Base-by-base conservation (phyloP, 1,140 invertebrate species). In the Bombus waltoni region DNA sequence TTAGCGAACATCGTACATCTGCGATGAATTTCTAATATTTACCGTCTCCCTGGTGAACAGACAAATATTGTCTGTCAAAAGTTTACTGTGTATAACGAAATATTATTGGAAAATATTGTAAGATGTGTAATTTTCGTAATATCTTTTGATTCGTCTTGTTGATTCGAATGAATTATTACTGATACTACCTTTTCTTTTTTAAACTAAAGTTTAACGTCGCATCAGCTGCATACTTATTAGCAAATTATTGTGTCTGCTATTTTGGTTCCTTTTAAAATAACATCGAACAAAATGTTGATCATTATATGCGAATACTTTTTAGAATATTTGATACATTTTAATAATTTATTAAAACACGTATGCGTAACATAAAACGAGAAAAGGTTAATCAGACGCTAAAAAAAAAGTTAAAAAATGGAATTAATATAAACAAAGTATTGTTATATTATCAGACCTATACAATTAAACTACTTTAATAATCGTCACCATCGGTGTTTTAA, bases 1-100 rank as follows among this genome's bases (percentile, higher is more conserved):
- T 62, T 81, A 35, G 62, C 32, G 18, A 4, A 72, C 25, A 65
- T 35, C 8, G 42, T 78, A 44, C 44, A 35, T 47, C 1, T 47
- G 15, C n/a, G 65, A 2, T 68, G 25, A 40, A 57, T 13, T 53
- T 42, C 53, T 44, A 84, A 84, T 71, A 57, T 74, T 81, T 65
- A 13, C 38, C 38, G 38, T 42, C 11, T 18, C 13, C 25, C 18
- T n/a, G 35, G 35, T 28, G 32, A 32, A 57, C 22, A 2, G 25
- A 28, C 6, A 40, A 59, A 59, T 59, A 76, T 59, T 28, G 53
- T 10, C 35, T 59, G 47, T 25, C 22, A 11, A 70, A 32, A 44
- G n/a, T 73, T 62, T 47, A 28, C 2, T 22, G 11, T 35, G n/a
- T 28, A 66, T 10, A 47, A 32, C 42, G 8, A 25, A 57, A 38